Base-by-base conservation (phyloP, 2,113 vertebrate species). In the Amphiprion ocellaris region DNA sequence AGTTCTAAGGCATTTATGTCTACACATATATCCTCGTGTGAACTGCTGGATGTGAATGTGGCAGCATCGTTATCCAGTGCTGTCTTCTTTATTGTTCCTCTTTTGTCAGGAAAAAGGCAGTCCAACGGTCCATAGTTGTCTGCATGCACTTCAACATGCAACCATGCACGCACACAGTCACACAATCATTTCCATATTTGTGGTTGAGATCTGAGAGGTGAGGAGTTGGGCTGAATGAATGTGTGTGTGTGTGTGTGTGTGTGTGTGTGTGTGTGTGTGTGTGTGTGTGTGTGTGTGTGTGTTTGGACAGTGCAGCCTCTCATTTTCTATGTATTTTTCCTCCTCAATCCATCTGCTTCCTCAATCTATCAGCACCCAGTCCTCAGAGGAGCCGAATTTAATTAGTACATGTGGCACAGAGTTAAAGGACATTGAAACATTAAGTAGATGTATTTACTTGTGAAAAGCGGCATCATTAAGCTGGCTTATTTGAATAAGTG, bases 341-440 rank as follows among this genome's bases (percentile, higher is more conserved):
- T 80, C 78, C 56, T 81, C 69, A 52, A 82, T 82, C 82, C 82
- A 90, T 92, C 87, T 91, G 89, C 81, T 85, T 85, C 74, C 82
- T 77, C 69, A 56, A 59, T 71, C 85, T 67, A 83, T 80, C 86
- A 80, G 70, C 74, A 72, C 54, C 50, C 69, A 55, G 65, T 85
- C 74, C 82, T 85, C 84, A 53, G 72, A 86, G 86, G 89, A 88
- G 73, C 82, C 44, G 74, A 59, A 90, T 90, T 91, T 85, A 90
- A 93, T 94, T 92, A 89, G 82, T 74, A 72, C 89, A 86, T 33
- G 89, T 90, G 87, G 87, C 81, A 70, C 39, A 46, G 72, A 85
- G 82, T 88, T 77, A 80, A 90, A 90, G 88, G 83, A 93, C 88
- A 88, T 33, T 66, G 87, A 83, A 92, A 92, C 83, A 84, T 91